Conservation (phyloP, 2,797 vertebrate species). For the Myotis daubentonii region DNA sequence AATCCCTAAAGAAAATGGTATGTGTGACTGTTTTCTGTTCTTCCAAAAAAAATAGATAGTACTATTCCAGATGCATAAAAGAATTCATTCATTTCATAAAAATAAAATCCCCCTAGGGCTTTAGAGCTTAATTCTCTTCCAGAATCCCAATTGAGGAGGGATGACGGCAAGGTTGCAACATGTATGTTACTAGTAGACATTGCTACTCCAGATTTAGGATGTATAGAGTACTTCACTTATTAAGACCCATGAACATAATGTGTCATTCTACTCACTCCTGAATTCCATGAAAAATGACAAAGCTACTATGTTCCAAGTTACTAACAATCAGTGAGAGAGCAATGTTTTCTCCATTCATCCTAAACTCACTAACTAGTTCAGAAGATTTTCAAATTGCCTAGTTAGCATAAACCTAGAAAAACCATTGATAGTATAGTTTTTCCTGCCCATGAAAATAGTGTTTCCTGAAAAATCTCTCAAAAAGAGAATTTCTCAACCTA, state of each 20-base stretch:
- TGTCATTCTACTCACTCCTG: not conserved
- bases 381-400: not conserved
- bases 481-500: not conserved
- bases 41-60: not conserved
- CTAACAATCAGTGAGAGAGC: not conserved
- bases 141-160: not conserved
- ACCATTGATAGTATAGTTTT: not conserved
- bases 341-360: not conserved
- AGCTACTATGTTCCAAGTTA: not conserved
- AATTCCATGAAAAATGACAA: slow-evolving; percentile 7
- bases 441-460: not conserved
- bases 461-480: slow-evolving; percentile 4
- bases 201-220: not conserved
- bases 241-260: not conserved
- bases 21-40: not conserved
- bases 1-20: not conserved
- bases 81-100: not conserved
- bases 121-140: not conserved
- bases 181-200: not conserved
- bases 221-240: not conserved
- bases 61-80: not conserved
- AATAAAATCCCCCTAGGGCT: not conserved
- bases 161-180: not conserved
- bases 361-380: not conserved
- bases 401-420: slow-evolving; percentile 11